Conservation (phyloP, 2,888 invertebrate species). For the Leucoma salicis region DNA sequence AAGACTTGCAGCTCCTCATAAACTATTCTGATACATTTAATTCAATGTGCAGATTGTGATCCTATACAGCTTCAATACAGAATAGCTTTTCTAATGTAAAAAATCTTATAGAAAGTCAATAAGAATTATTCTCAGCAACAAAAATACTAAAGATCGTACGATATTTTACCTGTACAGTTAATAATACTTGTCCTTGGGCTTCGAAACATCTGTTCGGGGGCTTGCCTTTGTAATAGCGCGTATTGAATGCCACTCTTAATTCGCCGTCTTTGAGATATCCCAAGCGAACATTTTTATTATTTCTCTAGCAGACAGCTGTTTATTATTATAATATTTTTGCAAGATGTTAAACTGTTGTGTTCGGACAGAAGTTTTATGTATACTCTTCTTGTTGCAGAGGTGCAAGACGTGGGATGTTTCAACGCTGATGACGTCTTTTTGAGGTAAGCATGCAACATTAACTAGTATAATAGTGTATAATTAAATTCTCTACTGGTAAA, state of each 20-base stretch:
- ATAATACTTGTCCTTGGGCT: conserved; percentile 49
- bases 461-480: not conserved
- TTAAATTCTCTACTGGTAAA: not conserved
- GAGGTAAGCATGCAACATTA: conserved; percentile 48
- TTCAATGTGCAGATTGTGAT: too few species aligned
- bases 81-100: too few species aligned
- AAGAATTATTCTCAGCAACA: conserved; percentile 28
- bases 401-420: conserved; percentile 71
- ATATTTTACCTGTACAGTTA: conserved; percentile 63
- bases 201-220: conserved; percentile 63
- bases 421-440: conserved; percentile 52
- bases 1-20: too few species aligned
- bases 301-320: conserved; percentile 32
- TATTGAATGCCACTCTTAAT: conserved; percentile 47
- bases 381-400: conserved; percentile 64
- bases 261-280: conserved; percentile 43
- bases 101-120: conserved; percentile 7
- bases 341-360: conserved; percentile 1
- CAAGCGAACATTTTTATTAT: conserved; percentile 26
- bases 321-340: conserved; percentile 23
- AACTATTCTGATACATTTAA: too few species aligned
- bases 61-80: too few species aligned
- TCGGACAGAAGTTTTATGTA: conserved; percentile 19
- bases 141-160: conserved; percentile 43
- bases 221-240: conserved; percentile 47